These are phyloP conservation scores for Drosophila vallismaia DNA, from an alignment of 2,888 invertebrate genomes.

Conservation along the genomic window DNA sequence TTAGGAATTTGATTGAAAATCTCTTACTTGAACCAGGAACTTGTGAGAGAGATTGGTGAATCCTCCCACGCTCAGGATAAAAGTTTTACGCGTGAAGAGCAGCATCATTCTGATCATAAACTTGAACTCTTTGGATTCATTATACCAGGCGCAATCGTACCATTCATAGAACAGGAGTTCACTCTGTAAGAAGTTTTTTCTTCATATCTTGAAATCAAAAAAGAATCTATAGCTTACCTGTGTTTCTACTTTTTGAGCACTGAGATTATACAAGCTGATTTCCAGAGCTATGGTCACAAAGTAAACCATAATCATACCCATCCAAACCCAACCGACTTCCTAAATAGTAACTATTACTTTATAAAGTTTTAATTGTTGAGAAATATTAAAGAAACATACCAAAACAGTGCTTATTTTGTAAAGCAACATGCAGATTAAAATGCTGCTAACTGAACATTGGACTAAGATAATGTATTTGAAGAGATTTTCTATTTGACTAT, in stretches of 20 bases:
- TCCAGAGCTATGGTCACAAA: conserved; percentile 61
- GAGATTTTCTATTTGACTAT: conserved; percentile 56
- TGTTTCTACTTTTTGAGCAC: conserved; percentile 61
- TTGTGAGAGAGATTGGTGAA: conserved; percentile 74
- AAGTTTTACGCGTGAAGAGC: conserved; percentile 59
- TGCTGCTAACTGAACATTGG: conserved; percentile 65
- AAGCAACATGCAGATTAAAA: conserved; percentile 73
- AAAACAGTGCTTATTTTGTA: conserved; percentile 70
- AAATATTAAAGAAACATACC: conserved; percentile 40
- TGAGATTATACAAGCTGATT: conserved; percentile 66
- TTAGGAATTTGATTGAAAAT: neutral
- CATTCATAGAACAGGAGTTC: conserved; percentile 66
- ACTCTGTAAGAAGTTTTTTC: conserved; percentile 53
- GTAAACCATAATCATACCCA: conserved; percentile 68
- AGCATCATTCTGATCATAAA: conserved; percentile 75
- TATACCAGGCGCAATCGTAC: conserved; percentile 78
- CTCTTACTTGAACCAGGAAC: conserved; percentile 70
- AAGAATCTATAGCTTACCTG: conserved; percentile 42
- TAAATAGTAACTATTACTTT: conserved; percentile 3
- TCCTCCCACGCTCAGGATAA: conserved; percentile 70
- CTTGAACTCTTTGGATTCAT: conserved; percentile 72
- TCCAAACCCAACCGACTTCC: conserved; percentile 64
- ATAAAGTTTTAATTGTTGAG: neutral
- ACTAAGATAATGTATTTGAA: conserved; percentile 71
- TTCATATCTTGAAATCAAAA: neutral